Conservation (phyloP, 2,888 invertebrate genomes). For the Abrostola triplasia region DNA sequence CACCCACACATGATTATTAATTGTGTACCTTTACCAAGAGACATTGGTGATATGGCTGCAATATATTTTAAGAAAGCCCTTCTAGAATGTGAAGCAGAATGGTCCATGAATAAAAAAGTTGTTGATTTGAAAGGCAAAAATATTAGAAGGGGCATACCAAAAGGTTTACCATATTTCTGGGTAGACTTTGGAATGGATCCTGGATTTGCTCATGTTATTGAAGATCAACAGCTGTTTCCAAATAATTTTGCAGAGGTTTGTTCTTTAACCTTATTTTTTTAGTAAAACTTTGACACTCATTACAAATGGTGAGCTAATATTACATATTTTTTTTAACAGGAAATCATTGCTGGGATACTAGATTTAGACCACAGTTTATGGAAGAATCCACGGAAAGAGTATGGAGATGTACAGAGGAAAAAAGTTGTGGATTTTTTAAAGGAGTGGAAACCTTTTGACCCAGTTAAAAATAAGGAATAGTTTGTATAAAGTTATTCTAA, state of each 20-base stretch:
- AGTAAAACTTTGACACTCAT: too few species aligned
- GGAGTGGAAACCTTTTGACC: slow-evolving; percentile 91
- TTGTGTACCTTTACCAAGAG: slow-evolving; percentile 95
- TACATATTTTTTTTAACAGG: slow-evolving; percentile 82
- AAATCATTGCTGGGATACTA: slow-evolving; percentile 98
- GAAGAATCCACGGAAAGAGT: slow-evolving; percentile 94
- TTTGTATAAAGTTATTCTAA: slow-evolving; percentile 8
- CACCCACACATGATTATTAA: slow-evolving; percentile 96
- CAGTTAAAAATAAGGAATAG: slow-evolving; percentile 66
- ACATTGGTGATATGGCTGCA: slow-evolving; percentile 95
- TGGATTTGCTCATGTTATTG: slow-evolving; percentile 99
- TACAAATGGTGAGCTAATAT: background rate
- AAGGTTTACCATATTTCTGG: slow-evolving; percentile 97
- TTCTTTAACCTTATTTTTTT: slow-evolving; percentile 6
- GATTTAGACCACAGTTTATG: slow-evolving; percentile 95
- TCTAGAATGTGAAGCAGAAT: slow-evolving; percentile 97
- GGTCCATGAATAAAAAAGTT: slow-evolving; percentile 97
- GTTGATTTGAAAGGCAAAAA: slow-evolving; percentile 89
- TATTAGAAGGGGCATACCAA: slow-evolving; percentile 95
- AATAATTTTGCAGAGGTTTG: slow-evolving; percentile 95
- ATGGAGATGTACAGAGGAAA: slow-evolving; percentile 92
- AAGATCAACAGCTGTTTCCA: slow-evolving; percentile 96
- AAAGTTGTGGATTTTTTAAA: slow-evolving; percentile 93
- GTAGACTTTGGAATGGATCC: slow-evolving; percentile 97
- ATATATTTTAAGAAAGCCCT: slow-evolving; percentile 99